Evolutionary conservation across 2,797 vertebrate species (phyloP).

Genomic region (Mormyrops boulengeri): DNA sequence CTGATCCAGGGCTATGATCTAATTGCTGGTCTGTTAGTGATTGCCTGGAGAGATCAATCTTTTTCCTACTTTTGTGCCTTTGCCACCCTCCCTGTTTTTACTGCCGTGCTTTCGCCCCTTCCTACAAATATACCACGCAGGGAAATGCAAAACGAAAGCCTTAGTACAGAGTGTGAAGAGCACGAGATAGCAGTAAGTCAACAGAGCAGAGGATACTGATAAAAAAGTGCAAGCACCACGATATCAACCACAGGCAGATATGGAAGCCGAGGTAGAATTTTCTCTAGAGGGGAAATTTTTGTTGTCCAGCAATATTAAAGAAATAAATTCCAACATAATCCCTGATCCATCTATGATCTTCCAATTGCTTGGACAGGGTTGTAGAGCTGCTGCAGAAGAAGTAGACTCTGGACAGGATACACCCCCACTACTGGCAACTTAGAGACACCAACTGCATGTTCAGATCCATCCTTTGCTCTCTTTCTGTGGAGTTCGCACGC

Average conservation of each 20-base stretch:
- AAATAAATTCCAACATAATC: neutral
- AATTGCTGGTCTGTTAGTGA: constrained; percentile 43
- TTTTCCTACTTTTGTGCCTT: constrained; percentile 18
- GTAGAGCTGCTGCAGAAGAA: neutral
- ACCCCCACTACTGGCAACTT: neutral
- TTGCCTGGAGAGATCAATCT: constrained; percentile 43
- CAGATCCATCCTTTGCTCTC: neutral
- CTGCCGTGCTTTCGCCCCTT: neutral
- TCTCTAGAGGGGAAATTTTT: neutral
- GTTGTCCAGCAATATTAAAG: neutral
- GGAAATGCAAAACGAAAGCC: neutral
- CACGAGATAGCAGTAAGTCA: neutral
- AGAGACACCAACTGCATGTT: neutral
- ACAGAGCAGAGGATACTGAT: neutral
- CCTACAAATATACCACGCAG: neutral
- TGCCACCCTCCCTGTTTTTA: constrained; percentile 9
- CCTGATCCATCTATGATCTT: neutral
- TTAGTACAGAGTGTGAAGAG: neutral
- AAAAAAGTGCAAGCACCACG: neutral
- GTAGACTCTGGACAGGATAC: neutral
- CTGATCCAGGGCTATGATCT: constrained; percentile 48
- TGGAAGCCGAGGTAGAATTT: neutral
- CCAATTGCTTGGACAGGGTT: neutral
- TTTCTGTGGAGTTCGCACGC: neutral
- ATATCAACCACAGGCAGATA: neutral